Conservation (phyloP, 2,888 invertebrate genomes). For the Deroplatys truncata region DNA sequence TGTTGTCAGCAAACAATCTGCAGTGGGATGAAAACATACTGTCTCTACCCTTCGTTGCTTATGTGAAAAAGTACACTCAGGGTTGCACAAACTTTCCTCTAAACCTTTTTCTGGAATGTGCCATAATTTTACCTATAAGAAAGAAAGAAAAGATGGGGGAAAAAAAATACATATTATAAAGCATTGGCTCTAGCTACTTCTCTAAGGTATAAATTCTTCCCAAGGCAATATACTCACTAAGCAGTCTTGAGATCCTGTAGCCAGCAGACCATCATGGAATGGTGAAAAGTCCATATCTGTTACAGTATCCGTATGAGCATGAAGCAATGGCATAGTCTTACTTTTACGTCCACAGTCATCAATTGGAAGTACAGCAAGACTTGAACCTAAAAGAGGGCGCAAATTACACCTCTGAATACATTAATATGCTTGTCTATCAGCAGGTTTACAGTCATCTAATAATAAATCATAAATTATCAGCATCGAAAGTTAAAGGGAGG, state of each 20-base stretch:
- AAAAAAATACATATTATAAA: not conserved
- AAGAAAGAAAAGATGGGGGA: not conserved
- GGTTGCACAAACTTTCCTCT: slow-evolving; percentile 68
- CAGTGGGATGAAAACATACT: slow-evolving; percentile 87
- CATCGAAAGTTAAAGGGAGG: not conserved
- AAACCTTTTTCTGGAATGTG: slow-evolving; percentile 79
- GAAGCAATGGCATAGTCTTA: slow-evolving; percentile 80
- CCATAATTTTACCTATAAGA: slow-evolving; percentile 78
- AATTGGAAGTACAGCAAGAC: slow-evolving; percentile 82
- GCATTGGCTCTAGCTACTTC: not conserved
- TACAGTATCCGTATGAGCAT: slow-evolving; percentile 85
- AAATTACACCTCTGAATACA: not conserved
- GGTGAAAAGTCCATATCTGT: slow-evolving; percentile 95
- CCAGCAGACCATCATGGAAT: slow-evolving; percentile 87
- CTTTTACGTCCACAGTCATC: slow-evolving; percentile 86
- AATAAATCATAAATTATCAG: not conserved
- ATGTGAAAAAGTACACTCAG: slow-evolving; percentile 77
- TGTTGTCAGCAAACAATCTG: slow-evolving; percentile 83
- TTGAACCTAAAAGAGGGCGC: slow-evolving; percentile 59
- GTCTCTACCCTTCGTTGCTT: slow-evolving; percentile 84
- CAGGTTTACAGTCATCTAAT: not conserved
- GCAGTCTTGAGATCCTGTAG: slow-evolving; percentile 87
- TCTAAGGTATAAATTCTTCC: not conserved
- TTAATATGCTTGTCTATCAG: not conserved
- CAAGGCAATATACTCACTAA: slow-evolving; percentile 51